Evolutionary conservation across 2,797 vertebrate genomes (phyloP), one percentile per base, ranked within the genome.

Genomic region (Phalanger gymnotis): DNA sequence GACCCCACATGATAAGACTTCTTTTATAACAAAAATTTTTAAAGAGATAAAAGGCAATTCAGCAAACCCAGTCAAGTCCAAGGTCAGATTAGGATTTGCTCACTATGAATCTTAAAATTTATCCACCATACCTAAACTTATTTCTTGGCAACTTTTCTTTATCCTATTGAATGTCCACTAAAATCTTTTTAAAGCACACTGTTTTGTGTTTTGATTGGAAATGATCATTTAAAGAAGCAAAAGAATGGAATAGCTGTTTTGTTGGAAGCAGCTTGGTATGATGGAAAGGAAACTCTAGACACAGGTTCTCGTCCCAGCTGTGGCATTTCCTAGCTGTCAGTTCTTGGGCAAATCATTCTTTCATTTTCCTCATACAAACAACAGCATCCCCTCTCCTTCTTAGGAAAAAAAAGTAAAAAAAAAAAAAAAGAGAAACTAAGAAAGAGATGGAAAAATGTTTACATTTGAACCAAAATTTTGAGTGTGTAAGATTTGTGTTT

Each of bases 151-250:
- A 91, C 6, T 40, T 90, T n/a, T 93, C 30, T 93, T 95, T 92
- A 16, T 90, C 93, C 93, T 54, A 54, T 22, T 31, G 34, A 25
- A 4, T 93, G 61, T 92, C 92, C 95, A 31, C 94, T 93, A 56
- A 94, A 28, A 54, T 57, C 55, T 94, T 93, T 40, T 40, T 81
- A 58, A 94, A 91, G 61, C 3, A 92, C 27, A 54, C 25, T 40
- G 57, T 81, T 73, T 81, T 31, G 54, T 92, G 53, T 91, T 92
- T 92, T 90, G 56, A 91, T 54, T 66, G 90, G 91, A 73, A 92
- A 95, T 53, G 61, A 61, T 89, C 93, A 53, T 91, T 95, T 94
- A 55, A 90, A 73, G 66, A 96, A 96, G 5, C 54, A 91, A 90
- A 94, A 54, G 52, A 90, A 34, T 66, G 81, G 30, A 30, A 34